Percentiles rank a stretch among this genome's conserved stretches.
Conservation (phyloP, 1,140 invertebrate species). For the Neuroterus valhalla region DNA sequence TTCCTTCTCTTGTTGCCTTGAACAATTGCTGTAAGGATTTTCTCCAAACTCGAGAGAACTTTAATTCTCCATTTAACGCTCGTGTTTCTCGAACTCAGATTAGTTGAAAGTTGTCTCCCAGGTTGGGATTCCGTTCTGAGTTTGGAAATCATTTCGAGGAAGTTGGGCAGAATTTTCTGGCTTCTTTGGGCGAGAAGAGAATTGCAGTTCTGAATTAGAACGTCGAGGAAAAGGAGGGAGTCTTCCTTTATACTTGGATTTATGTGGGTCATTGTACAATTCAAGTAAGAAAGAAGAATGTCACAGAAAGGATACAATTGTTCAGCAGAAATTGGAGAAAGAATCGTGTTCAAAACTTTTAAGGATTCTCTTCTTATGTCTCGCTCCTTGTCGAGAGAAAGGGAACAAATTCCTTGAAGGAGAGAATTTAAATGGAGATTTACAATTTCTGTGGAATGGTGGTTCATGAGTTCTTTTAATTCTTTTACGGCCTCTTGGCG, state of each 20-base stretch:
- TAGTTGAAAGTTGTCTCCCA: constrained; percentile 79
- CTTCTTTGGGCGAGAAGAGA: constrained; percentile 79
- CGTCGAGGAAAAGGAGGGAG: constrained; percentile 85
- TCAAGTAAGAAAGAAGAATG: constrained; percentile 84
- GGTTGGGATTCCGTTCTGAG: constrained; percentile 78
- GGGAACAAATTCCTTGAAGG: constrained; percentile 80
- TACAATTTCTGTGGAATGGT: constrained; percentile 75
- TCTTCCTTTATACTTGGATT: constrained; percentile 86
- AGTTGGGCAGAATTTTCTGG: constrained; percentile 83
- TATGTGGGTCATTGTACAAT: constrained; percentile 92
- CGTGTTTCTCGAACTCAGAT: constrained; percentile 81
- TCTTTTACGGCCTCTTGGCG: constrained; percentile 83
- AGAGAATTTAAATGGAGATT: constrained; percentile 80
- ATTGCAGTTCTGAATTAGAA: constrained; percentile 79
- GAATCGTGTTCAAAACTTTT: constrained; percentile 80
- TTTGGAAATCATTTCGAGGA: constrained; percentile 87
- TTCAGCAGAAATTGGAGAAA: constrained; percentile 75
- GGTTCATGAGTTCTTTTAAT: constrained; percentile 81
- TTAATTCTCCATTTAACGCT: constrained; percentile 85
- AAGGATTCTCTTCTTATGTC: constrained; percentile 81
- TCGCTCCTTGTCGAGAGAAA: constrained; percentile 84
- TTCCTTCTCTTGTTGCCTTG: constrained; percentile 41
- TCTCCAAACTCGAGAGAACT: constrained; percentile 80
- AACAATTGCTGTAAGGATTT: constrained; percentile 76
- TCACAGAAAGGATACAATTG: constrained; percentile 82